phyloP scores from a whole-genome alignment of 2,113 vertebrate genomes.

The Phalacrocorax brasilianus region DNA sequence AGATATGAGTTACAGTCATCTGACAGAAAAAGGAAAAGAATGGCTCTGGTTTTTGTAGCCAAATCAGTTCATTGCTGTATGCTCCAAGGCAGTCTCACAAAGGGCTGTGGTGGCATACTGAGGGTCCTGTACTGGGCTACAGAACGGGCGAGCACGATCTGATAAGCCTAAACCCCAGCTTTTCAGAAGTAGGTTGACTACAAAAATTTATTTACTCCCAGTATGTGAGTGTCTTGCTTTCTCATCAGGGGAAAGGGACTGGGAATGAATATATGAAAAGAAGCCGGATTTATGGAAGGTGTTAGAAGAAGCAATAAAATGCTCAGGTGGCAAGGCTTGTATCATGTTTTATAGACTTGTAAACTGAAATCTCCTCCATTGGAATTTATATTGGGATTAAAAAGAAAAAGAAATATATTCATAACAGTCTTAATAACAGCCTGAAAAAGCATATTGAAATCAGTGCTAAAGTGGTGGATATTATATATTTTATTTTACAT shows the following conservation, averaged over 20 bases:
- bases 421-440: neutral
- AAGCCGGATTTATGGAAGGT: neutral
- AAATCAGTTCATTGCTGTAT: neutral
- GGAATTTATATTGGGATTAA: neutral
- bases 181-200: neutral
- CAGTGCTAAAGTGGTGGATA: neutral
- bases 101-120: neutral
- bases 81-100: neutral
- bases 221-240: neutral
- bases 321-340: neutral
- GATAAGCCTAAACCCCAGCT: neutral
- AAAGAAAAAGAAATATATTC: neutral
- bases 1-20: neutral
- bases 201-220: neutral
- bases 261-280: neutral
- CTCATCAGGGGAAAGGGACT: neutral
- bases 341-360: neutral
- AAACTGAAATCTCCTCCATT: neutral
- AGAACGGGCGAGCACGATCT: neutral
- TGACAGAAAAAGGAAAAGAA: neutral
- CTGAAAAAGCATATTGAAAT: neutral
- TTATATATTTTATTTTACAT: neutral
- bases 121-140: neutral
- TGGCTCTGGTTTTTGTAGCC: neutral
- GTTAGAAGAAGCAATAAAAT: neutral